Evolutionary conservation across 2,888 invertebrate species (phyloP).

Genomic region (Diplazon laetatorius): DNA sequence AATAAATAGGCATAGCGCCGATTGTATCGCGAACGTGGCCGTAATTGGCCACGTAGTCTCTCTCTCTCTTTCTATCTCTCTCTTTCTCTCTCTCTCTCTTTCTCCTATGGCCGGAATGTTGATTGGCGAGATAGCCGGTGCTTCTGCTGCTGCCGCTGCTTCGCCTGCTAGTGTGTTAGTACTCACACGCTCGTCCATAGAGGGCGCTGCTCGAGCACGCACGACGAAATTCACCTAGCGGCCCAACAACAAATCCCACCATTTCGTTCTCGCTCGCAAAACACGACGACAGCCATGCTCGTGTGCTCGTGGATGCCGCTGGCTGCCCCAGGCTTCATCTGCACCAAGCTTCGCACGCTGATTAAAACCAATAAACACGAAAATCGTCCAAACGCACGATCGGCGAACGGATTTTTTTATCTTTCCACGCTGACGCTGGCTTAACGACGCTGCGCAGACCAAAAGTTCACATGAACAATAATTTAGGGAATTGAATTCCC

Average conservation of each 20-base stretch:
- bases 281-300: no score
- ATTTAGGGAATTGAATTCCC: no score
- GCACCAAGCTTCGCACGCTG: conserved; percentile 50
- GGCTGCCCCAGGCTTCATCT: not conserved
- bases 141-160: no score
- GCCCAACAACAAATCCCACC: conserved; percentile 62
- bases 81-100: conserved; percentile 39
- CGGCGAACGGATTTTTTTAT: no score
- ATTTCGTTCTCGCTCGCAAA: conserved; percentile 33
- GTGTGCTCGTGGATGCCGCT: no score
- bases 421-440: conserved; percentile 58
- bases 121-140: conserved; percentile 77
- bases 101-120: conserved; percentile 75
- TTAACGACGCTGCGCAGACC: conserved; percentile 70
- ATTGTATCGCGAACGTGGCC: conserved; percentile 74
- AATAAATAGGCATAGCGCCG: conserved; percentile 74
- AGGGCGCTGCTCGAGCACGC: not conserved
- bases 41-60: conserved; percentile 75
- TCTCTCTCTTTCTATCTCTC: conserved; percentile 62
- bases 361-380: conserved; percentile 74
- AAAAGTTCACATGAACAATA: no score
- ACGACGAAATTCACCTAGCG: conserved; percentile 28
- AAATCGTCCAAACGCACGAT: conserved; percentile 62
- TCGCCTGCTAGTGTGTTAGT: not conserved
- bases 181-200: not conserved